Conservation (phyloP, 2,797 vertebrate species). For the Phrynocephalus guinanensis region DNA sequence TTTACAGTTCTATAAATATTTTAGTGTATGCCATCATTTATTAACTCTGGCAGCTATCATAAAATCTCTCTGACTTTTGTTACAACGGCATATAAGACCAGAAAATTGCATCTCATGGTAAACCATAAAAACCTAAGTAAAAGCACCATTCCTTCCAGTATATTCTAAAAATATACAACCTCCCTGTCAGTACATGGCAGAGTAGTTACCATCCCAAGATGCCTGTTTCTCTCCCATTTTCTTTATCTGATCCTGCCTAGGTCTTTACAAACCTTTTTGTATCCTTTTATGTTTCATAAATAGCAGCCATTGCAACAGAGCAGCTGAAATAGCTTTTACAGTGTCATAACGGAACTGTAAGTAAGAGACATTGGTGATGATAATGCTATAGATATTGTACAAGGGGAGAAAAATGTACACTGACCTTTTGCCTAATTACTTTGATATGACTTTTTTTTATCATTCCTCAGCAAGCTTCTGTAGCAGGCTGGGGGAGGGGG, state of each 20-base stretch:
- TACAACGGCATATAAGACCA: constrained; percentile 88
- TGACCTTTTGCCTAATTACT: constrained; percentile 71
- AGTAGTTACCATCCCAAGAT: constrained; percentile 80
- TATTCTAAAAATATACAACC: constrained; percentile 88
- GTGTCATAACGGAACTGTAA: constrained; percentile 74
- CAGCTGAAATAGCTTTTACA: constrained; percentile 79
- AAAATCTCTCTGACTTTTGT: constrained; percentile 89
- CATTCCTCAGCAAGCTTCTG: constrained; percentile 52
- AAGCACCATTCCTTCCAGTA: constrained; percentile 87
- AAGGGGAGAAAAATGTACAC: constrained; percentile 58
- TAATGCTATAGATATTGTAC: constrained; percentile 46
- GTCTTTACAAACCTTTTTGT: constrained; percentile 79
- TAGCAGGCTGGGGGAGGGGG: constrained; percentile 20
- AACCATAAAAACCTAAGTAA: constrained; percentile 90
- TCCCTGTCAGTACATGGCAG: constrained; percentile 81
- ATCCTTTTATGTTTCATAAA: constrained; percentile 82
- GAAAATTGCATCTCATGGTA: constrained; percentile 90
- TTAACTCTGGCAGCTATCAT: constrained; percentile 89
- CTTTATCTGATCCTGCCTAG: constrained; percentile 80
- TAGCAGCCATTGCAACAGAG: constrained; percentile 72
- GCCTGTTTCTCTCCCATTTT: constrained; percentile 78
- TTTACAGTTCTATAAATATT: constrained; percentile 92
- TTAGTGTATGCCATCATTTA: constrained; percentile 90
- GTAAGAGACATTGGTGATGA: constrained; percentile 71
- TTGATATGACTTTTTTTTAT: constrained; percentile 43